Base-by-base conservation (phyloP, 2,113 vertebrate species). In the Apodemus speciosus region DNA sequence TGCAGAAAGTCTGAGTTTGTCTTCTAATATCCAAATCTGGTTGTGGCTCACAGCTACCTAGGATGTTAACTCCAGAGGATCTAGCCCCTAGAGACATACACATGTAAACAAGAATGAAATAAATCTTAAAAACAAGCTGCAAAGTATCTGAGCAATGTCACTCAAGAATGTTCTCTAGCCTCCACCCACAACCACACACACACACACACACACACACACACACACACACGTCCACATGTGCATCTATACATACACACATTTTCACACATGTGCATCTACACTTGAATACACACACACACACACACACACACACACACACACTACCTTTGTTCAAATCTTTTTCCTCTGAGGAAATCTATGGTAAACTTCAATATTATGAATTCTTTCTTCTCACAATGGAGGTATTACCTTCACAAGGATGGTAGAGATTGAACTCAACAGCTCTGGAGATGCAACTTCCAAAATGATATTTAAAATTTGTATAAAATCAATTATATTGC, bases 401-500 rank as follows among this genome's bases (percentile, higher is more conserved):
- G 9, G 51, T 83, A 85, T 43, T 16, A 43, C 23, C 60, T 69
- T 71, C 10, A 79, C 14, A 49, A 32, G 62, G 32, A 62, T 32
- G 4, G 11, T 38, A 60, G 73, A 92, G 30, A 60, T 6, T 6
- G 11, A 1, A 75, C 14, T 69, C 72, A 35, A 51, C 9, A 76
- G 27, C 40, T 11, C 35, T 30, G 40, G 71, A 85, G 20, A 76
- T 32, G 35, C 9, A 62, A 9, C 14, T 93, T 81, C 43, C 66
- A 83, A 66, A 93, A 91, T 68, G 25, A 89, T 11, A 16, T 20
- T 73, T 49, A 90, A 92, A 90, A 83, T 38, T 60, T 46, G 7
- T 13, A 85, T 43, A 90, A 92, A 93, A 83, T 46, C 35, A 90
- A 43, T 27, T 30, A 56, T 75, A 20, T 71, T 88, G 58, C 90